Conservation (phyloP, 2,797 vertebrate genomes). For the Lutjanus campechanus region DNA sequence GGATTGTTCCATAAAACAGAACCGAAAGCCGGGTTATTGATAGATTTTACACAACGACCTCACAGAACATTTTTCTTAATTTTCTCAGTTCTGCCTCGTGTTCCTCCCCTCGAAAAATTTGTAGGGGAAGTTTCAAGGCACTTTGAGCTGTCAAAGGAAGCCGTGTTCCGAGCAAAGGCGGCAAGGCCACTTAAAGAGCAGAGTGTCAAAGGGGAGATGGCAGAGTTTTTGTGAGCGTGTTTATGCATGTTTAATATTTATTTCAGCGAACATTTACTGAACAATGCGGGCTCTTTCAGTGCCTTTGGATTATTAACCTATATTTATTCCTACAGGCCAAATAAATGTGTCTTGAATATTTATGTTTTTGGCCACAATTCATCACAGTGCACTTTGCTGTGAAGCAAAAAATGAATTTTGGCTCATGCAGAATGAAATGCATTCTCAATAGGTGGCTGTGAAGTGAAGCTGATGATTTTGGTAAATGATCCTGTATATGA, state of each 20-base stretch:
- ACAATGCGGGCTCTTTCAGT: background rate
- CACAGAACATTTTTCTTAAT: background rate
- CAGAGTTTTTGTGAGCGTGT: background rate
- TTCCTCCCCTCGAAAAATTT: slow-evolving; percentile 12
- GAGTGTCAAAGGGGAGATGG: background rate
- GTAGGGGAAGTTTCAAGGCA: background rate
- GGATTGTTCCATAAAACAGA: slow-evolving; percentile 2
- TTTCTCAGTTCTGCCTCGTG: background rate
- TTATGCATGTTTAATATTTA: slow-evolving; percentile 7
- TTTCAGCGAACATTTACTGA: background rate
- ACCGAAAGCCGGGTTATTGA: background rate
- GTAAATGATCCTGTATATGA: background rate
- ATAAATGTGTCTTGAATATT: background rate
- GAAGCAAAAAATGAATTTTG: background rate
- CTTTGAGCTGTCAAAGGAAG: slow-evolving; percentile 19
- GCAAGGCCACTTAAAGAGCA: slow-evolving; percentile 17
- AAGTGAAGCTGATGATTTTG: slow-evolving; percentile 4
- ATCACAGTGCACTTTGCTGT: background rate
- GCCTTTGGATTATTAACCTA: background rate
- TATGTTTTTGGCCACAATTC: background rate
- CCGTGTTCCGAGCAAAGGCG: slow-evolving; percentile 6
- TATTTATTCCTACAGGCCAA: background rate
- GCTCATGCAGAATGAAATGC: background rate
- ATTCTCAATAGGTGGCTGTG: background rate
- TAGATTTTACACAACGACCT: slow-evolving; percentile 16